These are phyloP conservation scores for Phyllotreta cruciferae DNA, from an alignment of 2,888 invertebrate species.

Conservation along the genomic window DNA sequence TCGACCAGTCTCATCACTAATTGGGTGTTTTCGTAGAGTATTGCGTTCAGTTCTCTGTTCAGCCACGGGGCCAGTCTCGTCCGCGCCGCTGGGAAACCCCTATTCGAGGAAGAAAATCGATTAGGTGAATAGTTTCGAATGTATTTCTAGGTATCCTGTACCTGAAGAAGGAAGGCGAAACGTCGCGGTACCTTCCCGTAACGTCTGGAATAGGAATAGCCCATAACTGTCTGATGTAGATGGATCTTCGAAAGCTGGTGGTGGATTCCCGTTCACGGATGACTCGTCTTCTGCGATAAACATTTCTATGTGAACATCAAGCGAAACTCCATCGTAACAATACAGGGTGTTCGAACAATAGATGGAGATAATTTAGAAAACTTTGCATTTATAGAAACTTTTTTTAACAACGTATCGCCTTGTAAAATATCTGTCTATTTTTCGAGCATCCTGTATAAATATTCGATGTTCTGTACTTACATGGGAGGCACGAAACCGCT, in stretches of 20 bases:
- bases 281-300: constrained; percentile 36
- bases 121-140: no score
- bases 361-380: no score
- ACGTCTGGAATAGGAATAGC: constrained; percentile 74
- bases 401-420: not conserved
- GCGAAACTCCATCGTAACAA: not conserved
- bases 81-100: constrained; percentile 79
- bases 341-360: no score
- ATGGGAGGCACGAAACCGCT: constrained; percentile 44
- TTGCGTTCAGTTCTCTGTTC: constrained; percentile 81
- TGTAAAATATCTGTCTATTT: not conserved
- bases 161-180: constrained; percentile 79
- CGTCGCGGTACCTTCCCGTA: constrained; percentile 75
- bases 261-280: constrained; percentile 46
- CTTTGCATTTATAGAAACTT: not conserved
- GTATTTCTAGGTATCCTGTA: no score
- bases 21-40: constrained; percentile 71
- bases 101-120: constrained; percentile 50
- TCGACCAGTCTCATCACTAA: constrained; percentile 71
- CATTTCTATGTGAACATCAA: not conserved
- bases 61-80: constrained; percentile 89
- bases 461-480: constrained; percentile 33
- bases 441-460: no score
- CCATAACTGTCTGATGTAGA: constrained; percentile 81
- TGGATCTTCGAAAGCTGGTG: constrained; percentile 68